Percentiles rank a stretch among this genome's conserved stretches.
Evolutionary conservation across 2,113 vertebrate genomes (phyloP).

Genomic region (Chaetura pelagica): DNA sequence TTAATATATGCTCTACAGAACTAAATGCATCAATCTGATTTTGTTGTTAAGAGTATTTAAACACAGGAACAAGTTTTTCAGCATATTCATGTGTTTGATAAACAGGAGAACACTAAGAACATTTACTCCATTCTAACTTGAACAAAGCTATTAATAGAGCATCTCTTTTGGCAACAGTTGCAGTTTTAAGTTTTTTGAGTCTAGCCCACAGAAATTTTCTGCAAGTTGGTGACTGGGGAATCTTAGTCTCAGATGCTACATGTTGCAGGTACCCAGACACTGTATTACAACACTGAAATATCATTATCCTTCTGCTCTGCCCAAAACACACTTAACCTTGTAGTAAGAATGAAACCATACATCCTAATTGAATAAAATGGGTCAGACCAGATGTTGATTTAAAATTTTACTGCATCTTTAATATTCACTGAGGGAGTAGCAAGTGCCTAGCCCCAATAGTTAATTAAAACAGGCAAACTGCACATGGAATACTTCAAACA

Average conservation of each 20-base stretch:
- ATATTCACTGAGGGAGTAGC: not conserved
- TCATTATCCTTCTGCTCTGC: not conserved
- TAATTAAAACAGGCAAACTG: not conserved
- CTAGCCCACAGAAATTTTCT: not conserved
- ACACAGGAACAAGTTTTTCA: not conserved
- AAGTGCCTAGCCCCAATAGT: not conserved
- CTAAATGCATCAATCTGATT: not conserved
- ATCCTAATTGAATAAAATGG: not conserved
- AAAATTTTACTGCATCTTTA: not conserved
- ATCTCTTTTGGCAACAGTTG: not conserved
- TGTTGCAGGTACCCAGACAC: not conserved
- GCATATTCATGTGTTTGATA: accelerated
- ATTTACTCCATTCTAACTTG: not conserved
- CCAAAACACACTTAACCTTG: not conserved
- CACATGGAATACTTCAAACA: not conserved
- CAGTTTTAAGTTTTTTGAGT: not conserved
- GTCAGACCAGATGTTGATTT: not conserved
- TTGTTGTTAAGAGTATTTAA: not conserved
- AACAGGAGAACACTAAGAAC: not conserved
- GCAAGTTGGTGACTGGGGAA: not conserved
- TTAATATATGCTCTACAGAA: not conserved
- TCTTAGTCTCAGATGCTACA: not conserved
- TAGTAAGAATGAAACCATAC: not conserved
- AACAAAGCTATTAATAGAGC: not conserved
- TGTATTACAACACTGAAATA: not conserved